Base-by-base conservation (phyloP, 2,888 invertebrate genomes). In the Macrostomum cliftonense region DNA sequence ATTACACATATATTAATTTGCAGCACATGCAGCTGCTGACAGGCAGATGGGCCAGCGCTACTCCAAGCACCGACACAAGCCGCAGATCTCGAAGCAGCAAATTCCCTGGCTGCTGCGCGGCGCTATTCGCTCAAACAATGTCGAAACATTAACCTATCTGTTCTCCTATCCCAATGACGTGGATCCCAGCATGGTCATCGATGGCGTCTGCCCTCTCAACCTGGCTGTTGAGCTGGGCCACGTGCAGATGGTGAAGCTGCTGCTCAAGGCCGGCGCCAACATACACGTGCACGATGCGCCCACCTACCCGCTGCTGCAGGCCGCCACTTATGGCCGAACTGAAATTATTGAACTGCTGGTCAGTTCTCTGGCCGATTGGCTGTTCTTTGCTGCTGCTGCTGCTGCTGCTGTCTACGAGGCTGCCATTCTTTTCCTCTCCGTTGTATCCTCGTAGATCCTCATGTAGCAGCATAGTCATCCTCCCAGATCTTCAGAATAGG, bases 101-200 rank as follows among this genome's bases (percentile, higher is more conserved):
- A 52, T 51, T 11, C 51, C 51, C n/a, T 51, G 51, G 51, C 36
- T 51, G 12, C 51, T 51, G 20, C 42, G 51, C 21, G 51, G 51
- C 14, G 51, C 51, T 12, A 52, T 51, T 5, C 12, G 51, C 14
- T 44, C 37, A 2, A 52, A 51, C 44, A 52, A 51, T 39, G 36
- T 51, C 20, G 51, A 51, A 28, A 51, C 51, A 5, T n/a, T 51
- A 9, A 48, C 50, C n/a, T 51, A 51, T 43, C 37, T 51, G 12
- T 37, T 51, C 37, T 43, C 39, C 11, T 51, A 51, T 52, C 51
- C 51, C 13, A 52, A 51, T 28, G 51, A 52, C 13, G 51, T 51
- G 13, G 40, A 51, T 52, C 51, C 51, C 13, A 52, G 51, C 43
- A 51, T 51, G 51, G 51, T 51, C 7, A 51, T 51, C 5, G 51